Evolutionary conservation across 2,113 vertebrate species (phyloP).

Genomic region (Dasyprocta punctata): DNA sequence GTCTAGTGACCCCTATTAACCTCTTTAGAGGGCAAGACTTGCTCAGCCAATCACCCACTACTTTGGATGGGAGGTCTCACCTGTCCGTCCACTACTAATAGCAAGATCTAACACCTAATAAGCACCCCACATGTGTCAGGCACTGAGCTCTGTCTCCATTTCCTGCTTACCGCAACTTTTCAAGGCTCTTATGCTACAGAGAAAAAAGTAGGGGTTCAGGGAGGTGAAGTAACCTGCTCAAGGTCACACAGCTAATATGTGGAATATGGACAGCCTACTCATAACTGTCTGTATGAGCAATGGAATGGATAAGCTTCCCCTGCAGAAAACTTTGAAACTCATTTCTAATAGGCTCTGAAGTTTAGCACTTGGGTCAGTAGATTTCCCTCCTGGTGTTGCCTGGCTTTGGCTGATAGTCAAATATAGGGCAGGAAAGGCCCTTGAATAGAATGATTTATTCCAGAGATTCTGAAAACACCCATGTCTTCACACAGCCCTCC

Average conservation of each 20-base stretch:
- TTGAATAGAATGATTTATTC: accelerated
- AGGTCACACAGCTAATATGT: constrained; percentile 27
- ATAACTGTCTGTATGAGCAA: constrained; percentile 41
- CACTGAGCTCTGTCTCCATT: not conserved
- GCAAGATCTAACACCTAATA: no score
- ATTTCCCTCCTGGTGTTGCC: not conserved
- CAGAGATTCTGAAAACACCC: accelerated
- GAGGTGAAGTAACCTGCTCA: not conserved
- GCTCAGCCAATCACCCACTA: not conserved
- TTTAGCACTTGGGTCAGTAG: not conserved
- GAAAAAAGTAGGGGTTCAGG: not conserved
- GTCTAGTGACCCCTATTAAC: not conserved
- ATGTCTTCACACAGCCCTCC: no score
- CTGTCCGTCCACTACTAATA: accelerated
- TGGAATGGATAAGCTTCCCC: not conserved
- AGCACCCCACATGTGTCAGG: accelerated
- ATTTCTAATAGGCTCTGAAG: not conserved
- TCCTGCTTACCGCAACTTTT: constrained; percentile 8
- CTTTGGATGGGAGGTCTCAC: accelerated
- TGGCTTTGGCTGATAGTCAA: not conserved
- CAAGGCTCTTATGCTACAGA: not conserved
- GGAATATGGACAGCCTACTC: constrained; percentile 28
- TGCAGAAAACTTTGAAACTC: constrained; percentile 10
- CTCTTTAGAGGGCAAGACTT: not conserved
- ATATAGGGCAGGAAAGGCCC: not conserved